These are phyloP conservation scores for Apotomis turbidana DNA, from an alignment of 2,888 invertebrate species.

Conservation along the genomic window DNA sequence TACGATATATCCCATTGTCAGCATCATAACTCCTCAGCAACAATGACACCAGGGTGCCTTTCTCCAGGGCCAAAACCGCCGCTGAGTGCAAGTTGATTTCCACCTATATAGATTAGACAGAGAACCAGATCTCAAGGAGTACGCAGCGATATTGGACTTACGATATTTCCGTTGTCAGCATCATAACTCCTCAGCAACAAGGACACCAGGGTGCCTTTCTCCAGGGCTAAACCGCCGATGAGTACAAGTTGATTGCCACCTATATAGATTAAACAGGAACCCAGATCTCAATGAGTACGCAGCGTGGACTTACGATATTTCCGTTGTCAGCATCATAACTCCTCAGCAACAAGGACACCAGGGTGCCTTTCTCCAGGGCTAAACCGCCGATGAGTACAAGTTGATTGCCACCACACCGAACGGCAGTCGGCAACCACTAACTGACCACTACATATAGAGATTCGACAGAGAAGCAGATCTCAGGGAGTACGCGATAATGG, in stretches of 20 bases:
- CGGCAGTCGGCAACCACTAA: no score
- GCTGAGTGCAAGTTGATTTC: conserved; percentile 85
- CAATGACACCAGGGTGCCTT: conserved; percentile 90
- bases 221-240: conserved; percentile 55
- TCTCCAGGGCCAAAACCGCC: conserved; percentile 91
- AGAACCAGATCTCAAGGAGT: neutral
- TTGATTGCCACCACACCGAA: no score
- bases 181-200: conserved; percentile 91
- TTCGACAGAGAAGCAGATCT: neutral
- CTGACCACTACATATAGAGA: neutral
- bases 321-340: conserved; percentile 89
- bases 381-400: conserved; percentile 75
- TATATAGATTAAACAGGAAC: no score
- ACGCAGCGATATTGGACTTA: conserved; percentile 51
- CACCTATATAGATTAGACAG: neutral
- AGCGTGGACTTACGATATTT: conserved; percentile 64
- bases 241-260: neutral
- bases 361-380: conserved; percentile 92
- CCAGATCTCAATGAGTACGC: no score
- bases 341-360: conserved; percentile 89
- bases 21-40: conserved; percentile 91
- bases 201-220: conserved; percentile 87
- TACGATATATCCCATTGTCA: conserved; percentile 79
- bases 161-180: conserved; percentile 83
- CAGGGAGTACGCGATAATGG: no score